These are phyloP conservation scores for Rhynchonycteris naso DNA, from an alignment of 2,797 vertebrate genomes.

Conservation along the genomic window DNA sequence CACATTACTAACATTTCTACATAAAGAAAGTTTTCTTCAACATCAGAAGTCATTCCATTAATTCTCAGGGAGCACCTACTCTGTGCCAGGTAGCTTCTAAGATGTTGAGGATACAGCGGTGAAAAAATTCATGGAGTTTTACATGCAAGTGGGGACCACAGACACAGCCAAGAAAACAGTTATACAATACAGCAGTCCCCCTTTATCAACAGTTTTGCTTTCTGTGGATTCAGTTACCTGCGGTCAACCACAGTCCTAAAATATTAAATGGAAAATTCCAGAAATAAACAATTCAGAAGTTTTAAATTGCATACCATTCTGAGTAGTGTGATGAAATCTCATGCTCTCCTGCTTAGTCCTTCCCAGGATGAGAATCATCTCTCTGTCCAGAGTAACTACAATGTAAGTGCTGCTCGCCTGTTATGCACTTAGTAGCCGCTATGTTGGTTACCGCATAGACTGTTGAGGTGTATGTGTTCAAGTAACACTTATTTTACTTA, in stretches of 20 bases:
- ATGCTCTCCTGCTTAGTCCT: not conserved
- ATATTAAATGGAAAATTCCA: not conserved
- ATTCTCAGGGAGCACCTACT: not conserved
- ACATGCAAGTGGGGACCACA: not conserved
- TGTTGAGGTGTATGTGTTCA: not conserved
- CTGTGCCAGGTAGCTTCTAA: accelerated
- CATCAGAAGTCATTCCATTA: not conserved
- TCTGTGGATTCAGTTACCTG: not conserved
- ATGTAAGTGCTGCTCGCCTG: too few relatives aligned
- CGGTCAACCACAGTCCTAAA: not conserved
- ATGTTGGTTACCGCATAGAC: not conserved
- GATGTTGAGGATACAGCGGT: not conserved
- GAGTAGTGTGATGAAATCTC: not conserved
- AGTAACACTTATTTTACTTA: not conserved
- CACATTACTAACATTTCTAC: not conserved
- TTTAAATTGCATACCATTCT: not conserved
- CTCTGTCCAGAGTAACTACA: not conserved
- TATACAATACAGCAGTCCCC: not conserved
- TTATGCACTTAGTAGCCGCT: not conserved
- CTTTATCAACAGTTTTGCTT: not conserved
- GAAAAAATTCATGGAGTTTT: not conserved
- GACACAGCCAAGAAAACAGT: not conserved
- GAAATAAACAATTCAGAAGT: not conserved
- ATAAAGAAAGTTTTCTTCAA: not conserved
- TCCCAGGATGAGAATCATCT: not conserved